A percentile compares a stretch with the other conserved stretches of the same genome.
phyloP scores from a whole-genome alignment of 2,797 vertebrate species.

The Nothura maculosa region DNA sequence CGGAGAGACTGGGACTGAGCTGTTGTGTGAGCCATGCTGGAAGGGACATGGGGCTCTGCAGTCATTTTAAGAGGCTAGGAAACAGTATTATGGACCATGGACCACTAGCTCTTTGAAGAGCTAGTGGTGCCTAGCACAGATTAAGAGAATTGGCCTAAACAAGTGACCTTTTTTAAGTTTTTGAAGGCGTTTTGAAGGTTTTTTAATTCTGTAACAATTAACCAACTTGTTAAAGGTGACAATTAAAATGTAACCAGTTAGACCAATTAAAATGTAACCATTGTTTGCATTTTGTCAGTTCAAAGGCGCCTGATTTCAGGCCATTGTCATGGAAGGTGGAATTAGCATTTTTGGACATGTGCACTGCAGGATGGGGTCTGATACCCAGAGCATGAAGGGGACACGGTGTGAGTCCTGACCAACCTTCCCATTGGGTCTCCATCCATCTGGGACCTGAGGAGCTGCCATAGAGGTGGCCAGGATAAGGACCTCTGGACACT shows the following conservation, averaged over 20 bases:
- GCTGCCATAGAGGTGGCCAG: not conserved
- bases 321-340: not conserved
- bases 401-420: not conserved
- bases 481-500: not conserved
- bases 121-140: not conserved
- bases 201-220: constrained; percentile 43
- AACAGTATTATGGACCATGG: not conserved
- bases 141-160: not conserved
- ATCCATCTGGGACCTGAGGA: not conserved
- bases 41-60: not conserved
- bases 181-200: not conserved
- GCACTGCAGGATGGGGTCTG: accelerated
- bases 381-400: not conserved
- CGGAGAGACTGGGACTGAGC: not conserved
- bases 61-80: not conserved
- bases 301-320: not conserved
- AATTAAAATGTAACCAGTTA: constrained; percentile 47
- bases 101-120: no score
- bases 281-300: not conserved
- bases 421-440: not conserved
- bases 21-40: no score
- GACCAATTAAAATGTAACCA: constrained; percentile 23
- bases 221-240: constrained; percentile 19
- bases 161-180: not conserved
- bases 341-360: not conserved